phyloP scores from a whole-genome alignment of 2,888 invertebrate species.

The Ecdyonurus torrentis region DNA sequence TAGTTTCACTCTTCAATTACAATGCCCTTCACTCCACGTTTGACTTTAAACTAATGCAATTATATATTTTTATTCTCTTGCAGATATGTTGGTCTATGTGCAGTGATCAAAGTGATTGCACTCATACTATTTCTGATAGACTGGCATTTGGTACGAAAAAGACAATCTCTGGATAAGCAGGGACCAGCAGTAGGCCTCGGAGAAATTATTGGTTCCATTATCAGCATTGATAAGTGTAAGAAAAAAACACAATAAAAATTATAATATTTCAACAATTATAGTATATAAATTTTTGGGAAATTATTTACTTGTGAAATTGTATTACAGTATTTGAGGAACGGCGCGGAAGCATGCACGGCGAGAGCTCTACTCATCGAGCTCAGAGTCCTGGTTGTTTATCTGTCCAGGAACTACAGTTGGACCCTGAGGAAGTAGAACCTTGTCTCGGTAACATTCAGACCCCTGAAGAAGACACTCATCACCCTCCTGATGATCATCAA shows the following conservation, averaged over 20 bases:
- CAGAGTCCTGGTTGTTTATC: neutral
- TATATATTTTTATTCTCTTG: constrained; percentile 12
- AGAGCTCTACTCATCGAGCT: neutral
- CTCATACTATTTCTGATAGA: constrained; percentile 70
- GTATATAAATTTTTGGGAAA: neutral
- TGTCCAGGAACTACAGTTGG: neutral
- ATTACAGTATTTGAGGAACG: neutral
- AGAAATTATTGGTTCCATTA: constrained; percentile 61
- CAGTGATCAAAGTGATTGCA: constrained; percentile 75
- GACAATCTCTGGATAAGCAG: constrained; percentile 39
- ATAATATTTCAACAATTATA: no score
- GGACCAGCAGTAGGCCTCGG: constrained; percentile 40
- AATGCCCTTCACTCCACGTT: neutral
- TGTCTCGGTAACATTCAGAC: neutral
- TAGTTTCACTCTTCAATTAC: neutral
- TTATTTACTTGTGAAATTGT: neutral
- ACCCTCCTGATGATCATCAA: neutral
- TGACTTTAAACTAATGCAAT: neutral
- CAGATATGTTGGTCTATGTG: constrained; percentile 79
- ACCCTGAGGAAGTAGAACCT: neutral
- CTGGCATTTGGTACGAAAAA: constrained; percentile 73
- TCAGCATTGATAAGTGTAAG: constrained; percentile 69
- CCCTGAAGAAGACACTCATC: neutral
- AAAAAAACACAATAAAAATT: no score
- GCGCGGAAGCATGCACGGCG: neutral